A percentile compares a stretch with the other conserved stretches of the same genome.
These are phyloP conservation scores for Leptinotarsa juncta DNA, from an alignment of 2,888 invertebrate species.

Conservation along the genomic window DNA sequence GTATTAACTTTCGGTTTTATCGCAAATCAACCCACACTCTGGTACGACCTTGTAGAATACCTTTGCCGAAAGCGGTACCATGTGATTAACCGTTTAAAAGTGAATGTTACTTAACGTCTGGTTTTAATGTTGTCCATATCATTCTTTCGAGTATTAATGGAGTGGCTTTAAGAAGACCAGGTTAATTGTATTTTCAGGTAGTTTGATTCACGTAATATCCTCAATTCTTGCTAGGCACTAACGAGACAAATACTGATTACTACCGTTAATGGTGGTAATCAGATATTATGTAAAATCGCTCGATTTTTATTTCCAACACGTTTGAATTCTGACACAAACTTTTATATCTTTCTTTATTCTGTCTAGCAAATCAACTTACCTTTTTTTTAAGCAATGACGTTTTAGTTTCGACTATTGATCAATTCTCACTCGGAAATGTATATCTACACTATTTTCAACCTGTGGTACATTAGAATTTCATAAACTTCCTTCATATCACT, in stretches of 20 bases:
- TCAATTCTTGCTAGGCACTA: background rate
- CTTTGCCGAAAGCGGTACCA: slow-evolving; percentile 4
- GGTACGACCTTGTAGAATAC: background rate
- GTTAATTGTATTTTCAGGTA: background rate
- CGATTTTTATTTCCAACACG: no score
- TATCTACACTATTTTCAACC: no score
- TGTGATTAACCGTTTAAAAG: slow-evolving; percentile 3
- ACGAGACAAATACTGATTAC: background rate
- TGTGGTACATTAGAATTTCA: no score
- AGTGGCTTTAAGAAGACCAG: background rate
- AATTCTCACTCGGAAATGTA: no score
- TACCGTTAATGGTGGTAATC: background rate
- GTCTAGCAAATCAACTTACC: no score
- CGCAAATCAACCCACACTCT: background rate
- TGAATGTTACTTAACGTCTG: slow-evolving; percentile 10
- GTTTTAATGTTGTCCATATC: background rate
- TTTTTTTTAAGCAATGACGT: no score
- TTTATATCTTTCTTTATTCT: no score
- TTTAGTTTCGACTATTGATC: no score
- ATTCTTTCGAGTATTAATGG: background rate
- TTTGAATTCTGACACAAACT: no score
- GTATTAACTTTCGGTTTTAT: background rate
- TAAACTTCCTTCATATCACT: no score
- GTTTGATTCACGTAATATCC: background rate
- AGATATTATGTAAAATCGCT: no score